phyloP scores from a whole-genome alignment of 1,140 invertebrate species.

The Asbolus verrucosus region DNA sequence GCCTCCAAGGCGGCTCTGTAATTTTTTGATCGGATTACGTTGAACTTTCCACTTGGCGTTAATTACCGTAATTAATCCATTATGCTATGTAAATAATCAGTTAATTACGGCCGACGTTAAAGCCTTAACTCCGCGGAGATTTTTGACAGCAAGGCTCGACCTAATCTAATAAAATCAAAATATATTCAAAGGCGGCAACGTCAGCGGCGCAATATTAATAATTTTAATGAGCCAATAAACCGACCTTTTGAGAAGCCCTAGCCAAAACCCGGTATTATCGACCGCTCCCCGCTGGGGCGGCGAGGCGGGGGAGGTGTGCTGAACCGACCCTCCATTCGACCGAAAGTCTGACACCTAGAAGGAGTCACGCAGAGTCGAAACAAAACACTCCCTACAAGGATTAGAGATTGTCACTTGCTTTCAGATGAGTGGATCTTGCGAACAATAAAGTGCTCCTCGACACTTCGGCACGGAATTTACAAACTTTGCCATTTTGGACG shows the following conservation, averaged over 20 bases:
- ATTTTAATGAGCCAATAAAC: constrained; percentile 50
- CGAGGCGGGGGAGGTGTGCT: constrained; percentile 23
- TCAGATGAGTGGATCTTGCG: constrained; percentile 55
- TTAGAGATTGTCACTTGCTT: constrained; percentile 58
- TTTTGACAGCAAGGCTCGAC: constrained; percentile 21
- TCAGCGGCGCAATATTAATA: constrained; percentile 46
- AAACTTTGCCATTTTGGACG: constrained; percentile 51
- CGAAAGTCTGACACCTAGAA: constrained; percentile 55
- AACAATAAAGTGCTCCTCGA: constrained; percentile 54
- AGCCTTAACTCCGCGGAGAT: constrained; percentile 23
- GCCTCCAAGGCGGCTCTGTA: constrained; percentile 37
- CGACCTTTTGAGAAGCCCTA: constrained; percentile 47
- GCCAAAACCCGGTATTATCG: constrained; percentile 47
- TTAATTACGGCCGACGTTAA: constrained; percentile 33
- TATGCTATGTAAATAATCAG: constrained; percentile 43
- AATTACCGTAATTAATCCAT: constrained; percentile 39
- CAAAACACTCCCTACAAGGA: constrained; percentile 57
- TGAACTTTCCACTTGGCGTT: constrained; percentile 39
- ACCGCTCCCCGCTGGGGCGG: constrained; percentile 31
- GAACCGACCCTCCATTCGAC: constrained; percentile 47
- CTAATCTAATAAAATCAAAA: constrained; percentile 45
- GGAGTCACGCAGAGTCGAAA: constrained; percentile 57
- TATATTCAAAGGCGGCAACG: constrained; percentile 44
- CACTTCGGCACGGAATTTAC: constrained; percentile 49
- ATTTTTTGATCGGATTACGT: constrained; percentile 40